Percentiles rank a stretch among this genome's conserved stretches.
Conservation (phyloP, 2,797 vertebrate species). For the Staurois parvus region DNA sequence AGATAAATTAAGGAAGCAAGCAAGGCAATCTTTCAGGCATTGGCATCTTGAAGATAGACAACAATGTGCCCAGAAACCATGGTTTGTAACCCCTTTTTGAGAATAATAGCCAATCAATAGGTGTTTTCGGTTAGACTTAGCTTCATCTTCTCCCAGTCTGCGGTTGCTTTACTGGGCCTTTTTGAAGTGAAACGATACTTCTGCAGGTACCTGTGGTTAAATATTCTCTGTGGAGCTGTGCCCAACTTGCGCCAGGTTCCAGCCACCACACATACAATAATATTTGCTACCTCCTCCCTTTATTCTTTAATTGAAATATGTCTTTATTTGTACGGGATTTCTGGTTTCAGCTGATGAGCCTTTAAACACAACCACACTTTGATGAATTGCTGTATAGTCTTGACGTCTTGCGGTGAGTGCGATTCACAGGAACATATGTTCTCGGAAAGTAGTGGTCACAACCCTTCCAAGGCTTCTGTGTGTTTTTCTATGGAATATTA, state of each 20-base stretch:
- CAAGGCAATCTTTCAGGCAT: too few species aligned
- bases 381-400: constrained; percentile 28
- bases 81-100: too few species aligned
- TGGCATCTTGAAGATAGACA: too few species aligned
- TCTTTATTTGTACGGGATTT: neutral
- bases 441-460: constrained; percentile 22
- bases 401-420: constrained; percentile 32
- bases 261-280: neutral
- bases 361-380: constrained; percentile 7
- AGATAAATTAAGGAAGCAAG: too few species aligned
- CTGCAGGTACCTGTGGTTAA: neutral
- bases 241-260: neutral
- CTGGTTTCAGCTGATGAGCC: neutral
- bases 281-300: neutral
- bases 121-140: neutral
- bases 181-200: too few species aligned
- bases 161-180: neutral
- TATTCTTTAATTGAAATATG: constrained; percentile 13
- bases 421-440: constrained; percentile 37
- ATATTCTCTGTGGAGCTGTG: neutral
- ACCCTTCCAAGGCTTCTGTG: constrained; percentile 15
- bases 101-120: neutral
- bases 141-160: neutral
- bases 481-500: constrained; percentile 21
- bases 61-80: too few species aligned